Percentiles rank a stretch among this genome's conserved stretches.
These are phyloP conservation scores for Novumbra hubbsi DNA, from an alignment of 2,797 vertebrate genomes.

Conservation along the genomic window DNA sequence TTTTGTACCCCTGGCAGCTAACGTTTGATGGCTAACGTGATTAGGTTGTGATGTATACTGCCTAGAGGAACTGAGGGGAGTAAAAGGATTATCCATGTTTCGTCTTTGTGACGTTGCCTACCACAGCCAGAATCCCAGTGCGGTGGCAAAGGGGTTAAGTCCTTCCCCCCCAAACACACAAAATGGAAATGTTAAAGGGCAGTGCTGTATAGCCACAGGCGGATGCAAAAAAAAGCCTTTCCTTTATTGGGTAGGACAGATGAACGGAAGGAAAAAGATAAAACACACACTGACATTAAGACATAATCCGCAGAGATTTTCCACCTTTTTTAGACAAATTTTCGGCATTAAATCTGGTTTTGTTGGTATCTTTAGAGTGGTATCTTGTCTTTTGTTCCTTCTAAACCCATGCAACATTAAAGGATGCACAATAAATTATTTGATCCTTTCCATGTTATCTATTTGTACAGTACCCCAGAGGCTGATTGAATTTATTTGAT, in stretches of 20 bases:
- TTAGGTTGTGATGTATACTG: conserved; percentile 63
- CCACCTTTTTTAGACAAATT: conserved; percentile 32
- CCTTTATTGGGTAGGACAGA: conserved; percentile 48
- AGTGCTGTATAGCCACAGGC: conserved; percentile 57
- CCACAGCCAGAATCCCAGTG: conserved; percentile 54
- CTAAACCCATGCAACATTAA: conserved; percentile 36
- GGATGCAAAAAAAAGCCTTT: conserved; percentile 28
- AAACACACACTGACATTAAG: conserved; percentile 54
- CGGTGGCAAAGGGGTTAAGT: conserved; percentile 44
- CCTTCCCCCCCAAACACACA: conserved; percentile 29
- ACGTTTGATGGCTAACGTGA: conserved; percentile 63
- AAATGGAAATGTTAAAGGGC: conserved; percentile 76
- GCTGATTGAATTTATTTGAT: neutral
- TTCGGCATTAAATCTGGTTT: conserved; percentile 49
- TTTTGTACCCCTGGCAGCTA: conserved; percentile 53
- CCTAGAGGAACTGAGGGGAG: conserved; percentile 46
- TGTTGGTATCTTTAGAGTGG: conserved; percentile 16
- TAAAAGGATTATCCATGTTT: conserved; percentile 68
- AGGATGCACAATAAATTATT: conserved; percentile 29
- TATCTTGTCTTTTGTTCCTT: neutral
- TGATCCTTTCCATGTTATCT: conserved; percentile 55
- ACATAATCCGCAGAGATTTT: conserved; percentile 38
- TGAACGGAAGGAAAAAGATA: conserved; percentile 46
- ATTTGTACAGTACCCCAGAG: neutral
- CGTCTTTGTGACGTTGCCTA: conserved; percentile 56